Evolutionary conservation across 1,140 invertebrate species (phyloP).

Genomic region (Hyles euphorbiae): DNA sequence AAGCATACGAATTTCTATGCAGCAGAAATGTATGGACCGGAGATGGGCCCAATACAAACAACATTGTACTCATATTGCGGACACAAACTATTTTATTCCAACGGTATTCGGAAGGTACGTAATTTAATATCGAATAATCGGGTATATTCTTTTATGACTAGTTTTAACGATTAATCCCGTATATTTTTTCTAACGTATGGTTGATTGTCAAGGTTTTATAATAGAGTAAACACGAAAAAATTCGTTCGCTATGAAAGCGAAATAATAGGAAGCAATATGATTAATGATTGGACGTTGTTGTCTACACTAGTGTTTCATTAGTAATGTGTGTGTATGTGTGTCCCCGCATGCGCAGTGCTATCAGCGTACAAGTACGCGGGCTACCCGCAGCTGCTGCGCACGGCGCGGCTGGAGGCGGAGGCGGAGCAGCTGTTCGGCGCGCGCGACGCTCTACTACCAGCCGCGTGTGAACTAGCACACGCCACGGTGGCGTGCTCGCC

Average conservation of each 20-base stretch:
- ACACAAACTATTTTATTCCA: slow-evolving; percentile 98
- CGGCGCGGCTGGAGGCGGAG: slow-evolving; percentile 93
- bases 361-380: slow-evolving; percentile 99
- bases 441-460: slow-evolving; percentile 87
- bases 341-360: slow-evolving; percentile 79
- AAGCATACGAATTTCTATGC: slow-evolving; percentile 99
- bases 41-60: slow-evolving; percentile 95
- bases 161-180: too few relatives aligned
- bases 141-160: too few relatives aligned
- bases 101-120: slow-evolving; percentile 88
- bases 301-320: too few relatives aligned
- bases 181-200: too few relatives aligned
- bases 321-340: too few relatives aligned
- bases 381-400: slow-evolving; percentile 98
- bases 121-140: not conserved
- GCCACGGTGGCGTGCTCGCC: slow-evolving; percentile 98
- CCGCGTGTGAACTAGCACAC: slow-evolving; percentile 95
- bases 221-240: too few relatives aligned
- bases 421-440: slow-evolving; percentile 91
- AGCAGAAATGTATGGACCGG: slow-evolving; percentile 90
- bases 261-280: too few relatives aligned
- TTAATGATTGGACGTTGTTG: too few relatives aligned
- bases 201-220: too few relatives aligned
- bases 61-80: slow-evolving; percentile 95
- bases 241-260: too few relatives aligned